Evolutionary conservation across 2,797 vertebrate genomes (phyloP).

Genomic region (Notoglanidium macrostoma): DNA sequence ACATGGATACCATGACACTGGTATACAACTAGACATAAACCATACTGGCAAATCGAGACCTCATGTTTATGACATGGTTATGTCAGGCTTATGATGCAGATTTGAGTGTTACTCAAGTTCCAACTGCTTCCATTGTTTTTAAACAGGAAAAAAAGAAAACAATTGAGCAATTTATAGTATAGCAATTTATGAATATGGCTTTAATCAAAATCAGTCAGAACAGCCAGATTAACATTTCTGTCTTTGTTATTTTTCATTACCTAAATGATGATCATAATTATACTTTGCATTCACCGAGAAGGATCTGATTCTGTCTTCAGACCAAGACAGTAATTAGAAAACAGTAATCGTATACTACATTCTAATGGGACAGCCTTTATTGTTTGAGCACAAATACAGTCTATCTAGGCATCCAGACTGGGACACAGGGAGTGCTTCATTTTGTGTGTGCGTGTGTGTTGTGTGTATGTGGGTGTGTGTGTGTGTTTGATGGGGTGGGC

Average conservation of each 20-base stretch:
- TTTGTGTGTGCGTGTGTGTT: not conserved
- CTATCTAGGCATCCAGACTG: not conserved
- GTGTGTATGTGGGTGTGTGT: not conserved
- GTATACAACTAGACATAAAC: not conserved
- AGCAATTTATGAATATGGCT: not conserved
- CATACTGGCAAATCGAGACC: not conserved
- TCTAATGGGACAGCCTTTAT: not conserved
- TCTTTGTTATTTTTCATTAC: not conserved
- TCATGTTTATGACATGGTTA: not conserved
- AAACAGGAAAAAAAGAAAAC: too few relatives aligned
- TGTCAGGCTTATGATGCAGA: not conserved
- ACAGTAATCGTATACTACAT: slow-evolving; percentile 3
- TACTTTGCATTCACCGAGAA: not conserved
- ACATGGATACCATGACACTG: not conserved
- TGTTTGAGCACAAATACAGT: not conserved
- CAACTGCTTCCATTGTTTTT: not conserved
- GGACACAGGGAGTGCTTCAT: not conserved
- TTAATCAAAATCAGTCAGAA: not conserved
- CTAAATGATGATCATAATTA: not conserved
- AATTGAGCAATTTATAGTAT: not conserved
- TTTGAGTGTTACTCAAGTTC: not conserved
- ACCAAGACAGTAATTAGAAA: not conserved
- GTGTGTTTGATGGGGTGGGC: not conserved
- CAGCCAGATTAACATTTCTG: not conserved
- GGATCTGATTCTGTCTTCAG: not conserved